These are phyloP conservation scores for Drosophila aldrichi DNA, from an alignment of 2,888 invertebrate species.

Conservation along the genomic window DNA sequence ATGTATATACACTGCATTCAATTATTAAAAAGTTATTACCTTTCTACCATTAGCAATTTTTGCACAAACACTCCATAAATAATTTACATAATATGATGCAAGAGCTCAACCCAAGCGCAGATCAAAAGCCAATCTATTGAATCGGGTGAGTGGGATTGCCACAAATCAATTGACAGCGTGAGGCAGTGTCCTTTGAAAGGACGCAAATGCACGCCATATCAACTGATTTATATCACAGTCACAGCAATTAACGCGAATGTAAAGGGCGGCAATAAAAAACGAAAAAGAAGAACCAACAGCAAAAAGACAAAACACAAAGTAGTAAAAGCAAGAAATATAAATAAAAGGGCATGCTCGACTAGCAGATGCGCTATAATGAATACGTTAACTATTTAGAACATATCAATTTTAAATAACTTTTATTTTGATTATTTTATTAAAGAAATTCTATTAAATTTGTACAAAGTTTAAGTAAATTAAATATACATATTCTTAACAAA, in stretches of 20 bases:
- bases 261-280: constrained; percentile 63
- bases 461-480: too few species aligned
- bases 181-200: constrained; percentile 21
- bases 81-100: constrained; percentile 1
- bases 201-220: constrained; percentile 62
- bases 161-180: constrained; percentile 57
- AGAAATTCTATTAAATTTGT: too few species aligned
- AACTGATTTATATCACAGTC: constrained; percentile 75
- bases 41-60: neutral
- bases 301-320: constrained; percentile 35
- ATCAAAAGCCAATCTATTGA: constrained; percentile 50
- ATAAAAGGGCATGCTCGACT: neutral
- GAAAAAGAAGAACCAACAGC: neutral
- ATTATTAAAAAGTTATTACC: neutral
- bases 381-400: too few species aligned
- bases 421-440: too few species aligned
- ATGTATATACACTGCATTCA: neutral
- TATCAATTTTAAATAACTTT: too few species aligned
- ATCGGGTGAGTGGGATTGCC: constrained; percentile 21
- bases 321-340: neutral
- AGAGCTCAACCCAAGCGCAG: neutral
- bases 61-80: constrained; percentile 24
- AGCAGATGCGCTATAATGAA: neutral
- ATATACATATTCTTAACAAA: too few species aligned
- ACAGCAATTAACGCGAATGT: constrained; percentile 74